These are phyloP conservation scores for Eciton burchellii DNA, from an alignment of 1,140 invertebrate genomes.

Conservation along the genomic window DNA sequence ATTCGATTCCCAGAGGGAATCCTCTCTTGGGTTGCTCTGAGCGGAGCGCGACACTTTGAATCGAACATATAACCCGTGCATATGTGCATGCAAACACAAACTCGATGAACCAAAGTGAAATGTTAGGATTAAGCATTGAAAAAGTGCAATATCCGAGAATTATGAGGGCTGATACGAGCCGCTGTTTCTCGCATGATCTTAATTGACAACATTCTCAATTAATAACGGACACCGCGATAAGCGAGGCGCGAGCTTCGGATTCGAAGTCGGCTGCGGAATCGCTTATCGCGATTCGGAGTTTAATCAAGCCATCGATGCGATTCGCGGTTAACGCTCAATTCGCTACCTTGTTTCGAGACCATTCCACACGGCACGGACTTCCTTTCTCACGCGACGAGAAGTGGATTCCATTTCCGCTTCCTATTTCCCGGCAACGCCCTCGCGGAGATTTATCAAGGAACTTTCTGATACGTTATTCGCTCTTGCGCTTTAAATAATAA, in stretches of 20 bases:
- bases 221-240: not conserved
- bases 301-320: slow-evolving; percentile 32
- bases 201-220: not conserved
- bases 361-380: not conserved
- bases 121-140: not conserved
- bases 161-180: not conserved
- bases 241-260: too few relatives aligned
- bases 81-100: too few relatives aligned
- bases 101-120: not conserved
- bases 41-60: too few relatives aligned
- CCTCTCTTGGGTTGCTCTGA: too few relatives aligned
- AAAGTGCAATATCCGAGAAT: not conserved
- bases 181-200: not conserved
- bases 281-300: slow-evolving; percentile 20
- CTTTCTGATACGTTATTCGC: slow-evolving; percentile 46
- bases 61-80: too few relatives aligned
- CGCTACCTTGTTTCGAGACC: slow-evolving; percentile 11
- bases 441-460: slow-evolving; percentile 58
- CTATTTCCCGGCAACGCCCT: slow-evolving; percentile 44
- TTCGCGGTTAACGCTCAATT: slow-evolving; percentile 39
- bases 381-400: not conserved
- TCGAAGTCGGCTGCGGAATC: slow-evolving; percentile 10
- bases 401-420: slow-evolving; percentile 44
- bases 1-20: too few relatives aligned
- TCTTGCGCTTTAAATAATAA: slow-evolving; percentile 13